Evolutionary conservation across 2,888 invertebrate genomes (phyloP), one percentile per base, ranked within the genome.

Genomic region (Stegophylla sp.): DNA sequence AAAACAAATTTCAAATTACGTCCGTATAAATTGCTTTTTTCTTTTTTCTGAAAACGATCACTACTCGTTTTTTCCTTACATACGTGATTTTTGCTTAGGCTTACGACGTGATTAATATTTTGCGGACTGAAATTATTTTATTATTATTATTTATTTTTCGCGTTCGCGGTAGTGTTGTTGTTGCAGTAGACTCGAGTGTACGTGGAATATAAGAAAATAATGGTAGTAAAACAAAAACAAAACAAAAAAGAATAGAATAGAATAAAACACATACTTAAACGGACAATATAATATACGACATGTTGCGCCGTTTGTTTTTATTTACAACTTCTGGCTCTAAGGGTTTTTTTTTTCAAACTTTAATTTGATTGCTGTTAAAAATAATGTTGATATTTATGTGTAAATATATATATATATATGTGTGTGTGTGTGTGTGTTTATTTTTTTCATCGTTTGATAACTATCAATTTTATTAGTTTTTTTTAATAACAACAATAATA

Each of bases 381-480:
- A 63, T 48, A 48, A 74, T 74, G 61, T 74, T 34, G 63, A 63
- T 74, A 28, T 74, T 74, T 63, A 73, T 63, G 41, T 41, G 17
- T 45, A 61, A 45, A 34, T 34, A 34, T 34, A 34, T 34, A 34
- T 34, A 34, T 34, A 34, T 34, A 34, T 34, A 34, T 34, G 7
- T 34, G 7, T 34, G 7, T 34, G 7, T 34, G 7, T n/a, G n/a
- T n/a, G n/a, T n/a, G n/a, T n/a, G n/a, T n/a, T n/a, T n/a, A n/a
- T n/a, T n/a, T n/a, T 73, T 61, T 61, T 61, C 61, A 61, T 48
- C 45, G 45, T 61, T 48, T 48, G 48, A 74, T 74, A 20, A 63
- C 48, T n/a, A 63, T 63, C n/a, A 34, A 63, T 74, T 74, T 74
- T 61, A 74, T 74, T 63, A 63, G 61, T 20, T 74, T 61, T 72